Base-by-base conservation (phyloP, 2,113 vertebrate species). In the Coptodon bakossiorum region DNA sequence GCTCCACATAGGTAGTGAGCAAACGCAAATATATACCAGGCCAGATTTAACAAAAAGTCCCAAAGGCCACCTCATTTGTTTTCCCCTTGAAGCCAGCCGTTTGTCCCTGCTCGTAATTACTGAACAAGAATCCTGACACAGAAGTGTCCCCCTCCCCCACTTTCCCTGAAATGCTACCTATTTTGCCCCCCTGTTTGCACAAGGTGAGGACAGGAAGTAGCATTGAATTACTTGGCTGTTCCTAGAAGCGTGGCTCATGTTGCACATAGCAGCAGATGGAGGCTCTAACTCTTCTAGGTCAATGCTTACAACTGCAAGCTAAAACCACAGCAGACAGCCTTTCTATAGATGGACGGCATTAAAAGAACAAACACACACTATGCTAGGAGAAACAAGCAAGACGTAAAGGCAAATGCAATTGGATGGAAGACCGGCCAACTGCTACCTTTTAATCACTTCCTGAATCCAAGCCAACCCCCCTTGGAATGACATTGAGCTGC, bases 191-290 rank as follows among this genome's bases (percentile, higher is more conserved):
- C 86, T 68, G 86, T 59, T 85, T 24, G 79, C 81, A 66, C 66
- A 92, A 90, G 89, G 89, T 90, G 90, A 91, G 86, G 80, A 93
- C 91, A 91, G 91, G 87, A 94, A 89, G 90, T 54, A 61, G 89
- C 84, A 86, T 92, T 91, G 88, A 86, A 91, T 95, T 93, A 89
- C 93, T 87, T 57, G 87, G 45, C 86, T 57, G 9, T 27, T 56
- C 66, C 27, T n/a, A 80, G 45, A 50, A 85, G 57, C 57, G 19
- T 5, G 83, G 68, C 82, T 95, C 89, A 43, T 82, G 86, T 95
- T 94, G 85, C 95, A 92, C 57, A 87, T 83, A 86, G 88, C 7
- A 86, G 73, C 83, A 87, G 61, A 91, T 71, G 86, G 68, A 87
- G 80, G 50, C 40, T 83, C 66, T 34, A 71, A 10, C 82, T 88